Evolutionary conservation across 2,797 vertebrate genomes (phyloP).

Genomic region (Chrosomus eos): DNA sequence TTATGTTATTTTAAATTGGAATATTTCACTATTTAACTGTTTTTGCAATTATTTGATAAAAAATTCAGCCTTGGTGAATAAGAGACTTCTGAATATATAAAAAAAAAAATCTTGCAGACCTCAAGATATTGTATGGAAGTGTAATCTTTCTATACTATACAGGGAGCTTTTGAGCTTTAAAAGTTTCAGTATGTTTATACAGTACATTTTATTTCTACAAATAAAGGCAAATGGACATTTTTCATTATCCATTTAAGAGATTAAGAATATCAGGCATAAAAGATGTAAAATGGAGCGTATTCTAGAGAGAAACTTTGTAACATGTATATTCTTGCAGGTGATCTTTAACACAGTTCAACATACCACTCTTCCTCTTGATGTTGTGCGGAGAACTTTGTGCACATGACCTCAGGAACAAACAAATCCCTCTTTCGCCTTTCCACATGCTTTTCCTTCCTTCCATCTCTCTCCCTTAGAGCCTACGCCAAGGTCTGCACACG

Average conservation of each 20-base stretch:
- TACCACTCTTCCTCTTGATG: conserved; percentile 25
- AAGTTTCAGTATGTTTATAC: neutral
- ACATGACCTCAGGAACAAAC: conserved; percentile 54
- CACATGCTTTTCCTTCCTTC: conserved; percentile 49
- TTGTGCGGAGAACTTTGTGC: neutral
- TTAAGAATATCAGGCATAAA: neutral
- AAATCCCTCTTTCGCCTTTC: conserved; percentile 40
- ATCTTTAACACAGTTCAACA: conserved; percentile 1
- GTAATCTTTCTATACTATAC: neutral
- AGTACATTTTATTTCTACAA: neutral
- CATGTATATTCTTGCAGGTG: neutral
- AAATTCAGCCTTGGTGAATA: neutral
- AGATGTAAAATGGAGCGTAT: neutral
- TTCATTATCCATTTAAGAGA: neutral
- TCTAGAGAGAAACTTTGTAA: neutral
- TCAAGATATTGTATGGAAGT: neutral
- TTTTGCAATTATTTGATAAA: neutral
- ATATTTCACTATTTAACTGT: no score
- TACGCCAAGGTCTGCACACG: conserved; percentile 51
- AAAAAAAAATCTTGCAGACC: neutral
- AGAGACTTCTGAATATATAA: neutral
- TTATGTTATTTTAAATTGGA: no score
- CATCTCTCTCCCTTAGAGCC: conserved; percentile 48
- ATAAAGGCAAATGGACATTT: neutral
- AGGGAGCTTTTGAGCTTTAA: neutral